Percentiles rank a stretch among this genome's conserved stretches.
These are phyloP conservation scores for Takifugu ocellatus DNA, from an alignment of 2,797 vertebrate genomes.

Conservation along the genomic window DNA sequence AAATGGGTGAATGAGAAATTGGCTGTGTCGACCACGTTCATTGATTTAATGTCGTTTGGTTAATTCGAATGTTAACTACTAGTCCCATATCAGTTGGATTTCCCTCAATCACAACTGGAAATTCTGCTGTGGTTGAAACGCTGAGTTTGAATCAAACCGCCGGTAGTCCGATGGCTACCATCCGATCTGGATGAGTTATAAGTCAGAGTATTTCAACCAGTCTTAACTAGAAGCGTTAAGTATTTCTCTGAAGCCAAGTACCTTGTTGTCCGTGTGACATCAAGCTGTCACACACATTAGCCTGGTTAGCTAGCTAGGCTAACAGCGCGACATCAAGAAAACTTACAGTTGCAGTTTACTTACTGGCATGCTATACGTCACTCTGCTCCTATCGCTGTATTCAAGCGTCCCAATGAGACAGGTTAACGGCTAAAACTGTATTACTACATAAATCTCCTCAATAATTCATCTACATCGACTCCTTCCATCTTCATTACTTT, in stretches of 20 bases:
- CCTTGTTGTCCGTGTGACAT: constrained; percentile 40
- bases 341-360: constrained; percentile 64
- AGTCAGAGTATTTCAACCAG: constrained; percentile 6
- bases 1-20: neutral
- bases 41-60: neutral
- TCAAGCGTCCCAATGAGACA: constrained; percentile 18
- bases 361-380: constrained; percentile 76
- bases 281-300: constrained; percentile 68
- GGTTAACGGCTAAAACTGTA: constrained; percentile 32
- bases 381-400: constrained; percentile 34
- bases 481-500: constrained; percentile 79
- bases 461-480: constrained; percentile 69
- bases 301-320: constrained; percentile 57
- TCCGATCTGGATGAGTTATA: neutral
- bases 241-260: constrained; percentile 12
- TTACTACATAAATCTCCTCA: constrained; percentile 67
- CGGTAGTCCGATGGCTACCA: neutral
- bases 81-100: constrained; percentile 6
- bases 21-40: neutral
- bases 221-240: constrained; percentile 13
- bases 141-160: neutral
- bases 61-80: neutral
- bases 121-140: neutral
- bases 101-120: constrained; percentile 10
- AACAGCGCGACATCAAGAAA: constrained; percentile 44